These are phyloP conservation scores for Cossypha heuglini DNA, from an alignment of 2,797 vertebrate genomes.

Conservation along the genomic window DNA sequence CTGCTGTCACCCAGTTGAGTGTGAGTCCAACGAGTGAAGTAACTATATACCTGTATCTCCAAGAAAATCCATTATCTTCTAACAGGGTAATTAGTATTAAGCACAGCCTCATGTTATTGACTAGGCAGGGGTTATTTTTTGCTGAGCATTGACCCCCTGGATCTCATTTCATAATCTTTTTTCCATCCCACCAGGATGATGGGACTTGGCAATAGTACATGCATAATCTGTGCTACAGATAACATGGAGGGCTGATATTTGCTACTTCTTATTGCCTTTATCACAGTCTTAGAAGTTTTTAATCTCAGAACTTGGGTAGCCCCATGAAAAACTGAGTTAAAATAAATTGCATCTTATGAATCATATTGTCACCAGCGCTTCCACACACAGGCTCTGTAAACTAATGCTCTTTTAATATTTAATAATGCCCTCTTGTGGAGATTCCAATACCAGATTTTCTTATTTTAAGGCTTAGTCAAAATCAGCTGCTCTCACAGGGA, in stretches of 20 bases:
- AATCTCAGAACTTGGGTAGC: not conserved
- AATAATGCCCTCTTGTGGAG: not conserved
- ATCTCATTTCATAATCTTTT: not conserved
- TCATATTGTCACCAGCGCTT: not conserved
- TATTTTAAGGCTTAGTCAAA: not conserved
- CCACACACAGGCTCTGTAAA: not conserved
- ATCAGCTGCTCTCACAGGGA: not conserved
- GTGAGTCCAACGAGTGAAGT: fast-evolving
- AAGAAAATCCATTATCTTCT: not conserved
- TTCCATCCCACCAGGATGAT: not conserved
- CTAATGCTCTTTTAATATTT: not conserved
- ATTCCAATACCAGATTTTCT: not conserved
- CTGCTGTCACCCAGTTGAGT: fast-evolving
- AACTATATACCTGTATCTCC: not conserved
- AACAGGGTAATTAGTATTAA: not conserved
- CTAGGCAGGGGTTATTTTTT: not conserved
- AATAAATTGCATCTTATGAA: not conserved
- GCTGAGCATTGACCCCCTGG: not conserved
- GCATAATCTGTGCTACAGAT: not conserved
- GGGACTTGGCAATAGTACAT: not conserved
- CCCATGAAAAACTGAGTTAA: not conserved
- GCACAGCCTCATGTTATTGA: not conserved
- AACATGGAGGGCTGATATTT: not conserved
- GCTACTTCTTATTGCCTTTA: not conserved
- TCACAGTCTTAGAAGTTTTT: not conserved